phyloP scores from a whole-genome alignment of 2,113 vertebrate species.

The Corapipo altera region DNA sequence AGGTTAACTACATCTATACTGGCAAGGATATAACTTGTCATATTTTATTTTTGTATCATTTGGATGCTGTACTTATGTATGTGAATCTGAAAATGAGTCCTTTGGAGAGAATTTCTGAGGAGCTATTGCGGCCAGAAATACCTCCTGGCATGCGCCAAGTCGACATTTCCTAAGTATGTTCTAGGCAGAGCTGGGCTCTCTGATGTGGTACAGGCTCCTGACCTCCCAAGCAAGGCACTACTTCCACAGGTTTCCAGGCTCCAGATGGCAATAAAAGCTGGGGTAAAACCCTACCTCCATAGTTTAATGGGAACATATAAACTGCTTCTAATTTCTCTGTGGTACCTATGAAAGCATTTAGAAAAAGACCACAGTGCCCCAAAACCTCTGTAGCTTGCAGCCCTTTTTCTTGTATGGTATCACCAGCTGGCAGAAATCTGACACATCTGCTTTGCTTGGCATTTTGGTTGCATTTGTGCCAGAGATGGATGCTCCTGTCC shows the following conservation, averaged over 20 bases:
- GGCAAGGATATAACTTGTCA: background rate
- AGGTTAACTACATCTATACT: background rate
- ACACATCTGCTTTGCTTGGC: background rate
- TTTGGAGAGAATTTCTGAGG: slow-evolving; percentile 1
- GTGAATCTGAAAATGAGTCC: background rate
- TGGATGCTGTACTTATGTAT: background rate
- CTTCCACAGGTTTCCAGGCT: slow-evolving; percentile 10
- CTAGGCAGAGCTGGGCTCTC: background rate
- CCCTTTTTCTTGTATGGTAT: background rate
- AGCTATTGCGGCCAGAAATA: background rate
- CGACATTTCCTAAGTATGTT: slow-evolving; percentile 25
- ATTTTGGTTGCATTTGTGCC: background rate
- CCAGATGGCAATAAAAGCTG: slow-evolving; percentile 32
- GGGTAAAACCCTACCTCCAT: background rate
- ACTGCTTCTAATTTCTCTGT: background rate
- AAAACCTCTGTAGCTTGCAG: rapidly evolving
- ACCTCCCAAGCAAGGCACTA: background rate
- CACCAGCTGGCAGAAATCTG: background rate
- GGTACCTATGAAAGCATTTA: background rate
- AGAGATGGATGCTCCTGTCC: background rate
- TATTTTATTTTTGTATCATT: background rate
- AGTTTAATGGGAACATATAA: background rate
- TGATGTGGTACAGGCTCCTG: slow-evolving; percentile 28
- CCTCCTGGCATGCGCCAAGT: background rate
- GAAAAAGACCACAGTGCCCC: background rate